Evolutionary conservation across 2,888 invertebrate species (phyloP), one percentile per base, ranked within the genome.

Genomic region (Perdita meconis): DNA sequence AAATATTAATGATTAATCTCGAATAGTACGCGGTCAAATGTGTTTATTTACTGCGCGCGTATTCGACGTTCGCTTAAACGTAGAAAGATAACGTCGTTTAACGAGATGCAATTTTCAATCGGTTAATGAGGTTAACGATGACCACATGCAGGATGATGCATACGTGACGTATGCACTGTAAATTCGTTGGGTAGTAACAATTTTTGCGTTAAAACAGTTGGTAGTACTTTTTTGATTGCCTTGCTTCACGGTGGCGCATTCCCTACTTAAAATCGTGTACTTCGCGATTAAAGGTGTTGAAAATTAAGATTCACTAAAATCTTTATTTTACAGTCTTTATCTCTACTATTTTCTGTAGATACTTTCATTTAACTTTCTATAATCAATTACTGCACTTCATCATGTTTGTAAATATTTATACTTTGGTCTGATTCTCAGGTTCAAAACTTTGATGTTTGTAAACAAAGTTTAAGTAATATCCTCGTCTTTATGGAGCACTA

Each of bases 81-180:
- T 12, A 13, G 19, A 26, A 44, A 44, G 44, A 56, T 65, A 55
- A n/a, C 13, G 19, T 47, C 42, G 34, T 55, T 64, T 38, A 64
- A 69, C 26, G 22, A 34, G 65, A 47, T 38, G 22, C 38, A 22
- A 57, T 56, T 55, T 56, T 60, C 40, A 51, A 19, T 22, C 38
- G 51, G 40, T 55, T 47, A 61, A 44, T 47, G 26, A 47, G 38
- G 61, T 60, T 73, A 68, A 68, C 47, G 50, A 63, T 56, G 40
- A 10, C 16, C 47, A 56, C 12, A 22, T 16, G 50, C 22, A 12
- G 50, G 13, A 16, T 34, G n/a, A 16, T 65, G 19, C 19, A 13
- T 26, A 57, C 38, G 6, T 12, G 22, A 44, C 26, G 44, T 60
- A 26, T 42, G 26, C 16, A 12, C 16, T 16, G 44, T 4, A 16